Evolutionary conservation across 2,113 vertebrate genomes (phyloP).

Genomic region (Tachysurus vachellii): DNA sequence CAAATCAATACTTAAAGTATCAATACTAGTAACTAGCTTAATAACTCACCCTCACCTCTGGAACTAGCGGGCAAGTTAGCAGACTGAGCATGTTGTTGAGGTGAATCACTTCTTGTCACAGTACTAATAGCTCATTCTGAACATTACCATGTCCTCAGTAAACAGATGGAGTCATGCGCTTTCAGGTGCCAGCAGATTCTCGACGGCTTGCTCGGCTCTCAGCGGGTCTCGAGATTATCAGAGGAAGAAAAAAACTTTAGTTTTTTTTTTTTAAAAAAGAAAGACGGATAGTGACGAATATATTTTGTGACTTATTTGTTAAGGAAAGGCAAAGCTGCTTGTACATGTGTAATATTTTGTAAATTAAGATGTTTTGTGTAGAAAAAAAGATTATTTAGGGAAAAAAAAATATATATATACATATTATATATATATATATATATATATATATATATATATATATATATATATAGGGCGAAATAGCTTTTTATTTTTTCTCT

Average conservation of each 20-base stretch:
- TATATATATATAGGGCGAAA: too few relatives aligned
- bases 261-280: background rate
- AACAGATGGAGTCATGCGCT: constrained; percentile 21
- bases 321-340: background rate
- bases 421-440: too few relatives aligned
- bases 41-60: background rate
- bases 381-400: too few relatives aligned
- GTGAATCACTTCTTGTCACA: background rate
- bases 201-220: background rate
- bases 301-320: background rate
- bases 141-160: background rate
- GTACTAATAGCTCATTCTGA: background rate
- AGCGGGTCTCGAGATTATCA: background rate
- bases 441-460: too few relatives aligned
- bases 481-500: too few relatives aligned
- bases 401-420: too few relatives aligned
- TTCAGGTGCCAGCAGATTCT: constrained; percentile 7
- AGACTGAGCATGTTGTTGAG: background rate
- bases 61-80: background rate
- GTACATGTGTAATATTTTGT: background rate
- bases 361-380: background rate
- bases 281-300: background rate
- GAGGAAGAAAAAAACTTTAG: background rate
- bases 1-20: background rate
- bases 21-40: background rate